These are phyloP conservation scores for Noctua janthe DNA, from an alignment of 2,888 invertebrate genomes.

Conservation along the genomic window DNA sequence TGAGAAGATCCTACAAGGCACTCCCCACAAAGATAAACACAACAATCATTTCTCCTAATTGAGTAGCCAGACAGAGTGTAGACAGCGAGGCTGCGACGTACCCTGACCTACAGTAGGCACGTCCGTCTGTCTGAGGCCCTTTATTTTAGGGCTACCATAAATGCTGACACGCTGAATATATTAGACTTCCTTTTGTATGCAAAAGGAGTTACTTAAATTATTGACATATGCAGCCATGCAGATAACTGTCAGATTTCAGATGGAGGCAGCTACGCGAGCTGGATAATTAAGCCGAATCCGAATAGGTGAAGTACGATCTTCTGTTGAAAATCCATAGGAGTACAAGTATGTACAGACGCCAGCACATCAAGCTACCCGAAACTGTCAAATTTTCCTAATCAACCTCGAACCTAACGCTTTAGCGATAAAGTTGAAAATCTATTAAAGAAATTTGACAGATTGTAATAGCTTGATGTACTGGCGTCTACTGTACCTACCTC, in stretches of 20 bases:
- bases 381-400: too few relatives aligned
- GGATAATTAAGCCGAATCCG: background rate
- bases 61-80: conserved; percentile 18
- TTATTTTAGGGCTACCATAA: background rate
- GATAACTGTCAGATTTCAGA: background rate
- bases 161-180: background rate
- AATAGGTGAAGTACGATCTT: background rate
- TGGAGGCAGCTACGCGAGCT: background rate
- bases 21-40: background rate
- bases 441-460: too few relatives aligned
- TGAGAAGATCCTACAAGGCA: background rate
- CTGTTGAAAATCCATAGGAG: background rate
- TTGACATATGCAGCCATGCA: background rate
- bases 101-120: conserved; percentile 36
- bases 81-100: conserved; percentile 4
- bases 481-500: too few relatives aligned
- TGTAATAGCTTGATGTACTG: too few relatives aligned
- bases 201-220: background rate
- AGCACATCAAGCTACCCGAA: too few relatives aligned
- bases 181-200: background rate
- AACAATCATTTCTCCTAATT: conserved; percentile 27
- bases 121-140: conserved; percentile 8
- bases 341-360: background rate
- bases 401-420: too few relatives aligned
- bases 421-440: too few relatives aligned